Evolutionary conservation across 2,888 invertebrate species (phyloP).

Genomic region (Torymus aiolomorphi): DNA sequence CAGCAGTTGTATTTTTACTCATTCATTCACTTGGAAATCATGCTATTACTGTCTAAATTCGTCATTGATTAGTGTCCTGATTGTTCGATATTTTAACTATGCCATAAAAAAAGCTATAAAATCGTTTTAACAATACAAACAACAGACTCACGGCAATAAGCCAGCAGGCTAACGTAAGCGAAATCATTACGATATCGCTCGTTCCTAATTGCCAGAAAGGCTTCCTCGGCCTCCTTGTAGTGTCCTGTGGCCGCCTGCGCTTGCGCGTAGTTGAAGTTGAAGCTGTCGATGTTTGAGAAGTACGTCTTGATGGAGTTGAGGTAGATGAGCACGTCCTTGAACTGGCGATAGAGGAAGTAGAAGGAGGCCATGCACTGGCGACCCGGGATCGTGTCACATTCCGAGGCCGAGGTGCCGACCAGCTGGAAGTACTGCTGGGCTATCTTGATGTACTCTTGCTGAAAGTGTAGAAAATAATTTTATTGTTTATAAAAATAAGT

Average conservation of each 20-base stretch:
- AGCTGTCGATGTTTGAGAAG: slow-evolving; percentile 87
- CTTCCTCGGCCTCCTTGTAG: slow-evolving; percentile 96
- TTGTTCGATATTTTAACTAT: too few relatives aligned
- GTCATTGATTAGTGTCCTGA: too few relatives aligned
- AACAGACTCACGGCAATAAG: slow-evolving; percentile 87
- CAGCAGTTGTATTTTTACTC: too few relatives aligned
- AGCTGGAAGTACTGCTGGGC: slow-evolving; percentile 98
- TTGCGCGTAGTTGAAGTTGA: slow-evolving; percentile 89
- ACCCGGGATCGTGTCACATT: slow-evolving; percentile 98
- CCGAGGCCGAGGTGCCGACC: slow-evolving; percentile 96
- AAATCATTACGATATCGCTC: slow-evolving; percentile 89
- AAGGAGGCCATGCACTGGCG: slow-evolving; percentile 99
- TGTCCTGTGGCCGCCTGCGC: slow-evolving; percentile 95
- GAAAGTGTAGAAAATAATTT: slow-evolving; percentile 59
- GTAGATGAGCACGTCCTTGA: slow-evolving; percentile 97
- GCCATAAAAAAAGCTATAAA: neutral
- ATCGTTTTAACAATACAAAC: too few relatives aligned
- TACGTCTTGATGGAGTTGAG: slow-evolving; percentile 98
- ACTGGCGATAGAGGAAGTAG: slow-evolving; percentile 95
- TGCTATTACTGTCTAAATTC: too few relatives aligned
- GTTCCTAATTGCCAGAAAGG: slow-evolving; percentile 89
- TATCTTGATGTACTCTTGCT: slow-evolving; percentile 95
- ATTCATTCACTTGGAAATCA: too few relatives aligned
- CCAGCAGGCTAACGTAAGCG: slow-evolving; percentile 89
- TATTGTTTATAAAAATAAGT: neutral